Evolutionary conservation across 2,888 invertebrate genomes (phyloP).

Genomic region (Chrysolina haemoptera): DNA sequence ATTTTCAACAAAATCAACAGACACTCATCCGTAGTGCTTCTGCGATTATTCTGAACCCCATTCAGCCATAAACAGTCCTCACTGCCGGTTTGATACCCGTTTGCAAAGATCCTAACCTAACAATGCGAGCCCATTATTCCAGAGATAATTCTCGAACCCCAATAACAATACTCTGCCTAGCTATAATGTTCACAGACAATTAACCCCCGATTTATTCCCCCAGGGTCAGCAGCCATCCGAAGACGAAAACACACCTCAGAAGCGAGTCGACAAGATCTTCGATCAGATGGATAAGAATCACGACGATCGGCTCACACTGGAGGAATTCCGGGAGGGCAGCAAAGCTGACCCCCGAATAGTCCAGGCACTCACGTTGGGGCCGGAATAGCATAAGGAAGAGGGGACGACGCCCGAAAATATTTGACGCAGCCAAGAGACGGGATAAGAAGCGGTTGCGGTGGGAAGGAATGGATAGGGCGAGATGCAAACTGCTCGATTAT

Average conservation of each 20-base stretch:
- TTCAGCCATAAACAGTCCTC: too few species aligned
- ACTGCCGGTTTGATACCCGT: too few species aligned
- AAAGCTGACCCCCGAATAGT: slow-evolving; percentile 99
- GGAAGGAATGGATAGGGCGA: not conserved
- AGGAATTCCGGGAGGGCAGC: slow-evolving; percentile 97
- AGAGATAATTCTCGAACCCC: not conserved
- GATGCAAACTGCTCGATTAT: not conserved
- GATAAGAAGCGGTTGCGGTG: not conserved
- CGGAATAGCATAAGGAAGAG: slow-evolving; percentile 73
- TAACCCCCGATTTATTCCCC: slow-evolving; percentile 29
- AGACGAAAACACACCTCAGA: slow-evolving; percentile 94
- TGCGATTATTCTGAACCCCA: too few species aligned
- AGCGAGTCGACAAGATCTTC: slow-evolving; percentile 98
- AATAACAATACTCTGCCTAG: not conserved
- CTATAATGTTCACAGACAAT: slow-evolving; percentile 31
- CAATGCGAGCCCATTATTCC: not conserved
- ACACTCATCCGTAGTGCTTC: too few species aligned
- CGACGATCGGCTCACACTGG: slow-evolving; percentile 95
- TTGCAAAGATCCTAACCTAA: not conserved
- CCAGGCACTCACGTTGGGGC: slow-evolving; percentile 91
- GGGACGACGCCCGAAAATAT: slow-evolving; percentile 64
- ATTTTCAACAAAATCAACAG: too few species aligned
- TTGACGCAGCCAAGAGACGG: slow-evolving; percentile 57
- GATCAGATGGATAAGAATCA: slow-evolving; percentile 99
- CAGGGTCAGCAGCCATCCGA: slow-evolving; percentile 92